phyloP scores from a whole-genome alignment of 2,113 vertebrate genomes.

The Indicator indicator region DNA sequence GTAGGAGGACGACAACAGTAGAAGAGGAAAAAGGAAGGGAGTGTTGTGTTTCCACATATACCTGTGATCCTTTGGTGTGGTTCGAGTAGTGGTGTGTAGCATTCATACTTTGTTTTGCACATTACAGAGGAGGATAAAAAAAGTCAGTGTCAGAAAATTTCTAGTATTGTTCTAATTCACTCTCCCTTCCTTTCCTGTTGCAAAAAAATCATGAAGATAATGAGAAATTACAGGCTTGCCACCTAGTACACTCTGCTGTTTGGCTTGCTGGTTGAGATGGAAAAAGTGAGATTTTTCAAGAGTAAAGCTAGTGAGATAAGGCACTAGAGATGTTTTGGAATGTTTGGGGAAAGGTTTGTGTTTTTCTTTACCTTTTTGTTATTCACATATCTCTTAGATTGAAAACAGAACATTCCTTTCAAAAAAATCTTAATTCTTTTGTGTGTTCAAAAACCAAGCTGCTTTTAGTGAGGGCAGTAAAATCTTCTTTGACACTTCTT shows the following conservation, averaged over 20 bases:
- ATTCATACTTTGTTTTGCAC: constrained; percentile 35
- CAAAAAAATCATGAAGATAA: not conserved
- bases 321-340: not conserved
- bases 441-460: not conserved
- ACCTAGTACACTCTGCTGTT: not conserved
- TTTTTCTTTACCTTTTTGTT: constrained; percentile 10
- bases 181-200: not conserved
- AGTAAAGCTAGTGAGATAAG: not conserved
- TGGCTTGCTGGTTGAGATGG: not conserved
- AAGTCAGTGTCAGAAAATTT: not conserved
- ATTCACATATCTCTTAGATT: not conserved
- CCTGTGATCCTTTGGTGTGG: constrained; percentile 38
- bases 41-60: constrained; percentile 17
- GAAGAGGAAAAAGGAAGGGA: constrained; percentile 33
- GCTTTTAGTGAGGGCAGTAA: not conserved
- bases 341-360: not conserved
- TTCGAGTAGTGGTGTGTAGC: not conserved
- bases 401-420: not conserved
- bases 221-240: not conserved
- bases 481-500: not conserved
- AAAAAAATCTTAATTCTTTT: not conserved
- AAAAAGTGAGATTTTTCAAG: constrained; percentile 10
- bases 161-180: not conserved
- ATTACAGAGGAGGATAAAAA: not conserved
- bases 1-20: not conserved